A percentile compares a stretch with the other conserved stretches of the same genome.
Conservation (phyloP, 2,797 vertebrate species). For the Chaenodraco wilsoni region DNA sequence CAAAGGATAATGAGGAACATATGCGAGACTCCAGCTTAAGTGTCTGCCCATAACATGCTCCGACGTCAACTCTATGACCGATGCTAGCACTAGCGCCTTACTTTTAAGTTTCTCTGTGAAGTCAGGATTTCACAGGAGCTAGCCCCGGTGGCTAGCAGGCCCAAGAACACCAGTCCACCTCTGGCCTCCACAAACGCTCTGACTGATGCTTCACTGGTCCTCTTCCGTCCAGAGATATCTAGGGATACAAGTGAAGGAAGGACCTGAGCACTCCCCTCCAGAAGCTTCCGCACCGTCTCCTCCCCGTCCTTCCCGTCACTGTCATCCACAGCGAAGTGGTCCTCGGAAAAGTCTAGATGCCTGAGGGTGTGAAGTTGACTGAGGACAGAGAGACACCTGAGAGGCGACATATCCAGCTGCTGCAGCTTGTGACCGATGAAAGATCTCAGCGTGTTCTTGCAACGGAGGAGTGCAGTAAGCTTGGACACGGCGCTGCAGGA, state of each 20-base stretch:
- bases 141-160: conserved; percentile 91
- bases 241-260: conserved; percentile 90
- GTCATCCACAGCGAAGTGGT: conserved; percentile 87
- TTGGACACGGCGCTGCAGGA: conserved; percentile 91
- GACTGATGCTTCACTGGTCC: conserved; percentile 86
- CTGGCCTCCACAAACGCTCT: conserved; percentile 87
- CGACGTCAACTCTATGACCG: conserved; percentile 1
- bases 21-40: conserved; percentile 20
- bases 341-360: conserved; percentile 94
- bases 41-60: conserved; percentile 8
- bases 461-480: conserved; percentile 88
- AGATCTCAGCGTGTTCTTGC: conserved; percentile 88
- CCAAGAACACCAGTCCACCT: conserved; percentile 89
- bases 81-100: conserved; percentile 63
- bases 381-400: conserved; percentile 87
- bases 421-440: conserved; percentile 90
- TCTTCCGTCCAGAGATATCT: conserved; percentile 92
- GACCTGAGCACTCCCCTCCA: conserved; percentile 87
- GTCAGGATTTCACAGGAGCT: conserved; percentile 90
- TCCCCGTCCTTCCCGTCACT: conserved; percentile 66
- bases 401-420: conserved; percentile 90
- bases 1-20: conserved; percentile 53
- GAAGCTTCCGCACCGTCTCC: conserved; percentile 85
- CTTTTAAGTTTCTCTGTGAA: conserved; percentile 89
- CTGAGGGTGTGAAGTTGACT: conserved; percentile 81